Conservation (phyloP, 2,113 vertebrate species). For the Cacatua alba region DNA sequence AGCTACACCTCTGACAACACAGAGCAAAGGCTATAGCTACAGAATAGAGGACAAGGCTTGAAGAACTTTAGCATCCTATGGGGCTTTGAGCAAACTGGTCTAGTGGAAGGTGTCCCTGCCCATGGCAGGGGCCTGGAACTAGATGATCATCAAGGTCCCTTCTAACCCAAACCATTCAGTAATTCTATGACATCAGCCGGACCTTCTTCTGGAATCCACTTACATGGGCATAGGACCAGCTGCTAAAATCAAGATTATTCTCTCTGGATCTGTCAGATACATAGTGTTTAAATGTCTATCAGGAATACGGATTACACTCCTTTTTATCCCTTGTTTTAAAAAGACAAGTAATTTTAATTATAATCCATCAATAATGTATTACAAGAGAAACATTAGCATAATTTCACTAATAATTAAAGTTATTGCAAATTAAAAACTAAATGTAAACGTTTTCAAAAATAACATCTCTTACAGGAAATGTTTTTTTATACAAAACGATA, state of each 20-base stretch:
- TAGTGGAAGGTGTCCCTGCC: not conserved
- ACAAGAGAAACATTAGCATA: not conserved
- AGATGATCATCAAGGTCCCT: not conserved
- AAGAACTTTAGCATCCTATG: too few relatives aligned
- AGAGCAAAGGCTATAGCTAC: too few relatives aligned
- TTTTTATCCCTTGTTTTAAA: not conserved
- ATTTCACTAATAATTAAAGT: not conserved
- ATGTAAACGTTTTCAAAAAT: not conserved
- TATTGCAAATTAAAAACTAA: not conserved
- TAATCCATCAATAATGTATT: constrained; percentile 12
- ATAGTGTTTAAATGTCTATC: not conserved
- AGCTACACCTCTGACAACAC: too few relatives aligned
- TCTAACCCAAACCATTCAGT: not conserved
- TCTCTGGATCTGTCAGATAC: not conserved
- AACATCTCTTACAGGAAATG: not conserved
- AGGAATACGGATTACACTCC: not conserved
- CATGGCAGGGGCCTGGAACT: not conserved
- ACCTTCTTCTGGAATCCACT: not conserved
- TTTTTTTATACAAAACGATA: not conserved
- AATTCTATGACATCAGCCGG: not conserved
- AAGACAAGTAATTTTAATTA: not conserved
- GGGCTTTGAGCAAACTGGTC: not conserved
- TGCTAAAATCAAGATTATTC: not conserved
- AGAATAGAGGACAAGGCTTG: too few relatives aligned
- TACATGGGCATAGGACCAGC: not conserved